Evolutionary conservation across 2,888 invertebrate genomes (phyloP).

Genomic region (Mesochorus sp.): DNA sequence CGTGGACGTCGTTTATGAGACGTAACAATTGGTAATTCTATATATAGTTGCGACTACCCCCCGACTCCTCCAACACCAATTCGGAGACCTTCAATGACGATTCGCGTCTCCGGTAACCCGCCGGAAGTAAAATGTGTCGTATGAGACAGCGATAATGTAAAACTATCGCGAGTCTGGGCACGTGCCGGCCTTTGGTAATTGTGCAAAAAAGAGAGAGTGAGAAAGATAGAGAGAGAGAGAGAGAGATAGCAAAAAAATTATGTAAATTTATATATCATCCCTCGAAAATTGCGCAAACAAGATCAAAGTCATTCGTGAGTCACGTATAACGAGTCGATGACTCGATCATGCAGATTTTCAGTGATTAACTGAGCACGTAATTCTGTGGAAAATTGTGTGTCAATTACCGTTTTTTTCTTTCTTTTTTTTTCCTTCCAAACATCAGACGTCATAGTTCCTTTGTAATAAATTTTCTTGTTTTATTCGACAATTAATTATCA

Average conservation of each 20-base stretch:
- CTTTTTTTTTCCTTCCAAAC: not conserved
- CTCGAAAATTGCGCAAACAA: constrained; percentile 47
- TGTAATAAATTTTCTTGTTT: constrained; percentile 1
- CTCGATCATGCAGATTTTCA: constrained; percentile 6
- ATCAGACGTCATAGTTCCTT: not conserved
- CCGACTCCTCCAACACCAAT: constrained; percentile 19
- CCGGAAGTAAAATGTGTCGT: constrained; percentile 22
- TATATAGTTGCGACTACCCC: constrained; percentile 30
- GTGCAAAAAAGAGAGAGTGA: too few species aligned
- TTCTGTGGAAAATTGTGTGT: not conserved
- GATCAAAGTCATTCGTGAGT: constrained; percentile 31
- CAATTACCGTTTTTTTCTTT: constrained; percentile 5
- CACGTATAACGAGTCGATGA: constrained; percentile 29
- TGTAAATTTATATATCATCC: not conserved
- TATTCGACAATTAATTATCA: constrained; percentile 14
- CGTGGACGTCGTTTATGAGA: not conserved
- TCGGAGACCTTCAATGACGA: constrained; percentile 46
- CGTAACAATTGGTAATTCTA: constrained; percentile 41
- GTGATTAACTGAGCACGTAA: too few species aligned
- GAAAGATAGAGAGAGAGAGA: too few species aligned
- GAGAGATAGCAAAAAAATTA: too few species aligned
- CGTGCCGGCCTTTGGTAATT: constrained; percentile 34
- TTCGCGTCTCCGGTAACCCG: constrained; percentile 24
- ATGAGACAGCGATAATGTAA: constrained; percentile 7
- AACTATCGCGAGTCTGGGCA: not conserved